Base-by-base conservation (phyloP, 2,888 invertebrate species). In the Copidosoma aretas region DNA sequence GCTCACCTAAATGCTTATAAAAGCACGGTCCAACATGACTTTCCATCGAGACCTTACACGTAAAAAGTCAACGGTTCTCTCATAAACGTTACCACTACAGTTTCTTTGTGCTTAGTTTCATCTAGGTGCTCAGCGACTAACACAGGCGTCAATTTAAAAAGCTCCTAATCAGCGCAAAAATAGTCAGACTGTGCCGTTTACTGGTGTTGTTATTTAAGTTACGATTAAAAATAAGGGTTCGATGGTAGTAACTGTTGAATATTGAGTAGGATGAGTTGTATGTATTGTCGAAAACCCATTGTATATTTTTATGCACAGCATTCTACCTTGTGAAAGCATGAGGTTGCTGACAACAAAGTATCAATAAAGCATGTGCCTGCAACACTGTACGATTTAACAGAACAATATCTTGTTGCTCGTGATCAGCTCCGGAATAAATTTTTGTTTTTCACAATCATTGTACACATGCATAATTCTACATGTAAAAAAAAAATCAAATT, bases 261-360 rank as follows among this genome's bases (percentile, higher is more conserved):
- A 97, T 77, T 97, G 93, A 24, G 94, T 94, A 10, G 95, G 94
- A 85, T 95, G 95, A n/a, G 96, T 95, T 43, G 95, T 94, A n/a
- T 73, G 97, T 96, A 84, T 97, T 97, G 80, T 96, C 92, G 84
- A 97, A 97, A 32, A 97, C 97, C 97, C 97, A 97, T 81, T 95
- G 94, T 56, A 97, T 89, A 86, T 97, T 97, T 85, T 97, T 96
- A 85, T 97, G 97, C 75, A 91, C 91, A 0, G 95, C 94, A 65
- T 97, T 86, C 79, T 93, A 91, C 64, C 95, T 88, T 8, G 95
- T 93, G 84, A 97, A 95, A 25, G 90, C 85, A 57, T 91, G 88
- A 8, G 96, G 96, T 76, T 94, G 92, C 75, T 95, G 92, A 81
- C 97, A 97, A 85, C 94, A 96, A 83, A 96, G 88, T 73, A 95